Base-by-base conservation (phyloP, 1,140 invertebrate genomes). In the Atta cephalotes region DNA sequence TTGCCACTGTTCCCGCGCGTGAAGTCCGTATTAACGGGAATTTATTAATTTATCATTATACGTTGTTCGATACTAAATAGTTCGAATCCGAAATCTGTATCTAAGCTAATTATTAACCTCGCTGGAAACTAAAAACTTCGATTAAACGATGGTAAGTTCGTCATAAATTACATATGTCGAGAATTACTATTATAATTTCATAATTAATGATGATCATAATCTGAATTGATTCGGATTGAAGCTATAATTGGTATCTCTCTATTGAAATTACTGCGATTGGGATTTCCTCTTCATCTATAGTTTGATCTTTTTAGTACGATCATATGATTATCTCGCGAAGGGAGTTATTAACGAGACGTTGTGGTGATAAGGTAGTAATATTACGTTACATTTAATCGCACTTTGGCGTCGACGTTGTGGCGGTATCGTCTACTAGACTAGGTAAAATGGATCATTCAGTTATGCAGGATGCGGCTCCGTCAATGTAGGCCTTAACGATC, bases 371-470 rank as follows among this genome's bases (percentile, higher is more conserved):
- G 87, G 72, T 78, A 68, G 79, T 66, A 82, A 89, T 81, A 88
- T 91, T 80, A 86, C 77, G 82, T 90, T 88, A 90, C 89, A 88
- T 87, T 89, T 78, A 86, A 74, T 76, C n/a, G 39, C 58, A 65
- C n/a, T 45, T 49, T 45, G 21, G 16, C 28, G 51, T 78, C 6
- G 12, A 10, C 49, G 14, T 45, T 10, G 49, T 39, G 21, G 58
- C 58, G 14, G 16, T 56, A 70, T 35, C 74, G 66, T 74, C 70
- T 78, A 66, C 70, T 84, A 56, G 88, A 89, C 72, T 88, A 56
- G 28, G 56, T 45, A 74, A 62, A 82, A 82, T 68, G 68, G 80
- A 84, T 84, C 79, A 82, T 74, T 71, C 45, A 45, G 70, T 84
- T 84, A 84, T 28, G 56, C 68, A 84, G 56, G 39, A 5, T 51